These are phyloP conservation scores for Pristionchus exspectatus DNA, from an alignment of 2,888 invertebrate genomes.

Conservation along the genomic window DNA sequence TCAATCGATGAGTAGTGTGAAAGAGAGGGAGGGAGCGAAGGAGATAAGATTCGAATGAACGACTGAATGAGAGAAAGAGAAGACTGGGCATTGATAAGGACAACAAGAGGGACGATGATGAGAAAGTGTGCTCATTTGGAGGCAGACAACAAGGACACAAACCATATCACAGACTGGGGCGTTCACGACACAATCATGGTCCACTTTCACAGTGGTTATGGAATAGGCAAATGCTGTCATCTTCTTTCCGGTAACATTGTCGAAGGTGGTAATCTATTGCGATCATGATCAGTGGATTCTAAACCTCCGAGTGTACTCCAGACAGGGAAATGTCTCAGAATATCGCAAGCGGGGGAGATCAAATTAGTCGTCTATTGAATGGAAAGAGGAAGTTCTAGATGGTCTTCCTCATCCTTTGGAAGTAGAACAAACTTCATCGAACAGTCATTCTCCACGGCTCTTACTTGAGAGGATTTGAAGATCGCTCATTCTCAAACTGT, in stretches of 20 bases:
- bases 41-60: constrained; percentile 17
- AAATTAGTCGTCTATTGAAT: background rate
- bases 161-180: background rate
- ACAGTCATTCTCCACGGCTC: background rate
- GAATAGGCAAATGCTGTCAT: background rate
- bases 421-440: background rate
- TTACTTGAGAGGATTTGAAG: background rate
- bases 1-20: constrained; percentile 34
- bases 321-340: background rate
- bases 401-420: background rate
- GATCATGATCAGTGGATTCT: background rate
- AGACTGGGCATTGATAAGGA: constrained; percentile 9
- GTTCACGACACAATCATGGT: background rate
- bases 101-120: constrained; percentile 30
- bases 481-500: background rate
- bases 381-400: background rate
- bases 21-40: background rate
- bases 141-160: background rate
- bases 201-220: background rate
- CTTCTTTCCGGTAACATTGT: background rate
- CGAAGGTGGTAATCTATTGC: background rate
- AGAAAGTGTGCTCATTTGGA: background rate
- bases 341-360: background rate
- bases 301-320: background rate
- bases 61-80: constrained; percentile 12